Conservation (phyloP, 2,888 invertebrate genomes). For the Thera obeliscata region DNA sequence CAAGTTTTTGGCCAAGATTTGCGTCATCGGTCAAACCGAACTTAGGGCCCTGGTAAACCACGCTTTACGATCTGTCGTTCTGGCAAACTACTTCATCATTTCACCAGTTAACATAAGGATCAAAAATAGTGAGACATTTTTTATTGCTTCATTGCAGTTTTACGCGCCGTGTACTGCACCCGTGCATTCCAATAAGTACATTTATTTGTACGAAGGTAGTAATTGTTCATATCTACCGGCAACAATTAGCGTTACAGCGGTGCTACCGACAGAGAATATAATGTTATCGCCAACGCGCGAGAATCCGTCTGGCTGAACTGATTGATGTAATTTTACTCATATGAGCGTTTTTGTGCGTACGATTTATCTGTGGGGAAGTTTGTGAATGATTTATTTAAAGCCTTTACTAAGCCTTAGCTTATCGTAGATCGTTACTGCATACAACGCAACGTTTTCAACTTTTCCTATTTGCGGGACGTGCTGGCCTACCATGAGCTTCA, state of each 20-base stretch:
- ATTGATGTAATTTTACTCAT: constrained; percentile 22
- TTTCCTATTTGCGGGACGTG: too few species aligned
- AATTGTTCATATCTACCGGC: constrained; percentile 36
- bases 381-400: neutral
- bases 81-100: too few species aligned
- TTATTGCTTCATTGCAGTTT: neutral
- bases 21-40: too few species aligned
- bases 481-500: too few species aligned
- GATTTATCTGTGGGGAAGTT: neutral
- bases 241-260: constrained; percentile 40
- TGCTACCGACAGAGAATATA: constrained; percentile 40
- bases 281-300: constrained; percentile 42
- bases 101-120: too few species aligned
- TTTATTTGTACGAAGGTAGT: constrained; percentile 27
- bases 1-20: too few species aligned
- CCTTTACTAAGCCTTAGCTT: too few species aligned
- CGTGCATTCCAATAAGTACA: constrained; percentile 40
- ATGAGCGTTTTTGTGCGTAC: constrained; percentile 3
- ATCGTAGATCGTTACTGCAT: too few species aligned
- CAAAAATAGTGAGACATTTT: neutral
- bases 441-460: too few species aligned
- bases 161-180: constrained; percentile 15
- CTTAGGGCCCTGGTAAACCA: too few species aligned
- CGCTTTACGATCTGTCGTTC: too few species aligned
- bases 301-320: constrained; percentile 34